phyloP scores from a whole-genome alignment of 2,797 vertebrate genomes.

The Rhinella marina region DNA sequence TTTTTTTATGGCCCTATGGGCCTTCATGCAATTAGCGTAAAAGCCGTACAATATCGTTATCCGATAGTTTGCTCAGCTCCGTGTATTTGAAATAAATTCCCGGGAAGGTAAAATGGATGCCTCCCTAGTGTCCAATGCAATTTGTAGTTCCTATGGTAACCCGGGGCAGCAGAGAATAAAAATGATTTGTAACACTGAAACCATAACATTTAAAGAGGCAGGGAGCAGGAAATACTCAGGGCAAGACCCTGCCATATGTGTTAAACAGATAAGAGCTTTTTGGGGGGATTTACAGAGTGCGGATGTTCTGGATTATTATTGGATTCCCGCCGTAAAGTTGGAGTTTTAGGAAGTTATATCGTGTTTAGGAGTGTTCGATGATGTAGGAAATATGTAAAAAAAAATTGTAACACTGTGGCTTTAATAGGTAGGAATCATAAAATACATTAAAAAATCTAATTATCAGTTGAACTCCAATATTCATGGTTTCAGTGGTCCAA shows the following conservation, averaged over 20 bases:
- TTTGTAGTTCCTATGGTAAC: conserved; percentile 48
- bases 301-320: background rate
- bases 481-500: background rate
- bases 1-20: background rate
- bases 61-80: conserved; percentile 14
- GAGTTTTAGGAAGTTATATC: too few species aligned
- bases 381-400: background rate
- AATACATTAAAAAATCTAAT: background rate
- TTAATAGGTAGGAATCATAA: background rate
- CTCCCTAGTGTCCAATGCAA: conserved; percentile 46
- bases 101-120: conserved; percentile 41
- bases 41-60: background rate
- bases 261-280: conserved; percentile 25
- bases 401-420: background rate
- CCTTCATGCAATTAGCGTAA: background rate
- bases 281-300: background rate
- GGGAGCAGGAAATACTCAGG: conserved; percentile 19
- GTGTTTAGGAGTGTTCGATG: too few species aligned
- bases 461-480: background rate
- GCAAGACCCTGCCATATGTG: background rate
- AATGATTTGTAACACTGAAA: conserved; percentile 48
- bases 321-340: background rate
- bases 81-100: conserved; percentile 39
- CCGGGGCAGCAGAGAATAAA: conserved; percentile 29
- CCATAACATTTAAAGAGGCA: conserved; percentile 24